Evolutionary conservation across 2,797 vertebrate species (phyloP), one percentile per base, ranked within the genome.

Genomic region (Tarsius wallacei): DNA sequence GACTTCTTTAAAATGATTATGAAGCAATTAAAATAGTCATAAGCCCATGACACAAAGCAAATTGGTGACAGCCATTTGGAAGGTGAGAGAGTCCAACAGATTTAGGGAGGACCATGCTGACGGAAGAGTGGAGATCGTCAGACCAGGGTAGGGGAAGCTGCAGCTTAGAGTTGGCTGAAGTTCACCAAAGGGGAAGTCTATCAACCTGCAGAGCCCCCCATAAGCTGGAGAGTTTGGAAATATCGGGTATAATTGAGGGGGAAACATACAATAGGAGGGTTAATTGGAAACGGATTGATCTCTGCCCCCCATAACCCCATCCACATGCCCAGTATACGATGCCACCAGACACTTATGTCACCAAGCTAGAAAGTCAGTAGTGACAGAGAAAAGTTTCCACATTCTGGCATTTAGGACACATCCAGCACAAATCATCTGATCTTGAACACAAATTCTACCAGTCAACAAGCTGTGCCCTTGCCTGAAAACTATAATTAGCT

Each of bases 21-120:
- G 22, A 90, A 94, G 82, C 77, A 82, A 55, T 74, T 90, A 5
- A 36, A 94, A n/a, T 59, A 64, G 31, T 31, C 70, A 8, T 63
- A 86, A 64, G 11, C 24, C 59, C 63, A 2, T 19, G 57, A 81
- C 21, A 70, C 11, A 24, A 51, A 93, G 28, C 36, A 68, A 74
- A 68, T 24, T 33, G 19, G 16, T 28, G 28, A 76, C 7, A n/a
- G 17, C 74, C 74, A 6, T 2, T 78, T 82, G 36, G 24, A 76
- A 5, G 49, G 55, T 66, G n/a, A 90, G 19, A 16, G 22, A 57
- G 71, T 81, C 59, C 11, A 21, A 4, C 0, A 61, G 49, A 78
- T 78, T 81, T n/a, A 13, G 12, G 11, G 82, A 68, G 57, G 63
- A 70, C 12, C 13, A 21, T 1, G 15, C 6, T 14, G 55, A 10